Evolutionary conservation across 2,797 vertebrate species (phyloP).

Genomic region (Muraenolepis orangiensis): DNA sequence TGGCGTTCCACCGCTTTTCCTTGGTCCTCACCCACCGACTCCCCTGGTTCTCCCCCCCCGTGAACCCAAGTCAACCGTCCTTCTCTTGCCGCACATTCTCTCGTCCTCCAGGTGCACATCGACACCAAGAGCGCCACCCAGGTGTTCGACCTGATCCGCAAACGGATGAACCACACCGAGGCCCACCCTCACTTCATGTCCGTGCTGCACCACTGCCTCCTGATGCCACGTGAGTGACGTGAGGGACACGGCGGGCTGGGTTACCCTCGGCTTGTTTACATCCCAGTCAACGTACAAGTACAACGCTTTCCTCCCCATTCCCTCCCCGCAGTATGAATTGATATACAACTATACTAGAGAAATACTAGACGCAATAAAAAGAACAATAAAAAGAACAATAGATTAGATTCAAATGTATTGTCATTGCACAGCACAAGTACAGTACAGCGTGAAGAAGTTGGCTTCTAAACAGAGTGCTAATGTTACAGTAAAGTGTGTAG

Average conservation of each 20-base stretch:
- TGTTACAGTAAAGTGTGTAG: too few relatives aligned
- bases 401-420: too few relatives aligned
- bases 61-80: neutral
- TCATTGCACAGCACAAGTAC: too few relatives aligned
- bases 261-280: too few relatives aligned
- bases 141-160: slow-evolving; percentile 95
- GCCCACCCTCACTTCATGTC: slow-evolving; percentile 99
- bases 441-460: too few relatives aligned
- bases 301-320: too few relatives aligned
- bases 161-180: slow-evolving; percentile 94
- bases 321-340: too few relatives aligned
- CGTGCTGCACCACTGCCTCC: slow-evolving; percentile 97
- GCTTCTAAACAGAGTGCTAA: too few relatives aligned
- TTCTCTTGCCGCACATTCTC: neutral
- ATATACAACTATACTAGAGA: too few relatives aligned
- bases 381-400: too few relatives aligned
- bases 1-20: neutral
- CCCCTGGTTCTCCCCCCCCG: neutral
- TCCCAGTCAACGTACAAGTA: too few relatives aligned
- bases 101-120: slow-evolving; percentile 81
- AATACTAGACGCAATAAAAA: too few relatives aligned
- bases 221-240: slow-evolving; percentile 95
- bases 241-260: neutral
- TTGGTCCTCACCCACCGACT: neutral
- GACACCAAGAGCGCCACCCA: slow-evolving; percentile 98